Evolutionary conservation across 2,888 invertebrate species (phyloP).

Genomic region (Standfussiana lucernea): DNA sequence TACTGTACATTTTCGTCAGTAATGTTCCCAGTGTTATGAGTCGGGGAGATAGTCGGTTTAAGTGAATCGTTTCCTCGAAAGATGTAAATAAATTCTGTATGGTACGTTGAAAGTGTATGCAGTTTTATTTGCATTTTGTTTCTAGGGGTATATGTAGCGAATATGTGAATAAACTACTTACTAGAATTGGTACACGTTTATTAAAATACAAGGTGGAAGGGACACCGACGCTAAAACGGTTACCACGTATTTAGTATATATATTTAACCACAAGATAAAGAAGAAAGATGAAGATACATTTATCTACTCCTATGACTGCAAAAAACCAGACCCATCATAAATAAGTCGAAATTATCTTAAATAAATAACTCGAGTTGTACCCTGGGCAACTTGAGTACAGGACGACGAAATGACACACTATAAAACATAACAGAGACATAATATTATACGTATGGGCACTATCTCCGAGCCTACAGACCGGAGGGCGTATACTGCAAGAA

Average conservation of each 20-base stretch:
- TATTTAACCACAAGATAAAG: too few species aligned
- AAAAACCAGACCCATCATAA: too few species aligned
- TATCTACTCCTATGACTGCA: too few species aligned
- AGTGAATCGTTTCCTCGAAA: conserved; percentile 35
- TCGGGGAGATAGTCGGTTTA: conserved; percentile 20
- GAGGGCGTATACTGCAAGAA: conserved; percentile 20
- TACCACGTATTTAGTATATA: too few species aligned
- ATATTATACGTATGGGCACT: conserved; percentile 14
- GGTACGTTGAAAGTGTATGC: conserved; percentile 4
- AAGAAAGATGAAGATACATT: too few species aligned
- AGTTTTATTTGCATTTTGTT: conserved; percentile 8
- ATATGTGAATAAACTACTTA: background rate
- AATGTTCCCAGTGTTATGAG: conserved; percentile 41
- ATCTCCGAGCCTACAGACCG: conserved; percentile 23
- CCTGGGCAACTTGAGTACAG: background rate
- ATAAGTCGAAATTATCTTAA: too few species aligned
- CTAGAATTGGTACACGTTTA: background rate
- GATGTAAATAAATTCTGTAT: conserved; percentile 22
- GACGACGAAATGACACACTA: conserved; percentile 10
- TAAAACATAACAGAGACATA: conserved; percentile 33
- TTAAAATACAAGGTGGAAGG: background rate
- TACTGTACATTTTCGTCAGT: conserved; percentile 50
- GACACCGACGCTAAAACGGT: background rate
- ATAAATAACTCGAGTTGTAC: too few species aligned
- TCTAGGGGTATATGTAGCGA: too few species aligned